Evolutionary conservation across 2,888 invertebrate genomes (phyloP), one percentile per base, ranked within the genome.

Genomic region (Neuroscelio doddi): DNA sequence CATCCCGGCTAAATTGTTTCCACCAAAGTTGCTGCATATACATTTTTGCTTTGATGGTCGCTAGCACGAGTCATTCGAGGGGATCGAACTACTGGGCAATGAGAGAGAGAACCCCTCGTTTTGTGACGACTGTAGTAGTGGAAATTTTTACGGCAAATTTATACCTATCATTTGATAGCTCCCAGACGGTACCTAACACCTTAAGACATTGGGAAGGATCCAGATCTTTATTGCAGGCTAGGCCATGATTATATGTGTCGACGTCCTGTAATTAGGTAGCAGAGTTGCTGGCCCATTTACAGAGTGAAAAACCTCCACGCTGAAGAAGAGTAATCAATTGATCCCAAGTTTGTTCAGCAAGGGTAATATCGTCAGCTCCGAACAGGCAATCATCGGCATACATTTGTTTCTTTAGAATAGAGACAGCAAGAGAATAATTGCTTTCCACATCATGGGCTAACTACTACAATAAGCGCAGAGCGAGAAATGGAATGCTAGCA

Each of bases 241-340:
- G 30, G 1, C 58, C 62, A 26, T 66, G 51, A 30, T 63, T 41
- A 1, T 15, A 36, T 0, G 21, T 7, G 1, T 26, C 30, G 4
- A 66, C 38, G 7, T 51, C 49, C 0, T 10, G 4, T 0, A 65
- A 26, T 1, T 66, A 26, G 0, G 17, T 1, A 0, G 30, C 32
- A 9, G 29, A 17, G 32, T 70, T 68, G 9, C 53, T 57, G 2
- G 61, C 51, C 68, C 61, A 70, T 26, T 68, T 65, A 0, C 67
- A 36, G 5, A 65, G 27, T 4, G 55, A 3, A 32, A 67, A 64
- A 3, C 24, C 16, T 5, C 42, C 58, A 3, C 7, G 5, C 32
- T n/a, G 9, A 16, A 32, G 15, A 32, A 36, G 36, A 36, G 12
- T 8, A 2, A 36, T 36, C 1, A 36, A 4, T 8, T 36, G 12